Percentiles rank a stretch among this genome's conserved stretches.
phyloP scores from a whole-genome alignment of 23 tunicate genomes.

The Halocynthia roretzi region DNA sequence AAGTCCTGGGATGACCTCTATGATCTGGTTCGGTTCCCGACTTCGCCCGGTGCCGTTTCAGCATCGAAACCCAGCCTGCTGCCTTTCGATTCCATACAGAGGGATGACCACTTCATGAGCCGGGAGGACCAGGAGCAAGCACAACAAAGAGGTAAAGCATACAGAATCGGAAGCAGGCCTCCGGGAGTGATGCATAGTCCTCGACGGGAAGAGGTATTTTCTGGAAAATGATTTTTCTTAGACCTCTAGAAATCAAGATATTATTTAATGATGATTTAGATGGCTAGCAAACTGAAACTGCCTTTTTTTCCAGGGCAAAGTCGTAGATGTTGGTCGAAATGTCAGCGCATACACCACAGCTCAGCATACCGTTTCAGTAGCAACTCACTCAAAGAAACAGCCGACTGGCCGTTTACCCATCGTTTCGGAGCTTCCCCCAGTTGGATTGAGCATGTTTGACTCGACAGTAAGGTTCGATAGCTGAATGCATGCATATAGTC shows the following conservation, averaged over 20 bases:
- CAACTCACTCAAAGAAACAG: constrained; percentile 30
- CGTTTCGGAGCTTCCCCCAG: constrained; percentile 55
- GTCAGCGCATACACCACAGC: constrained; percentile 34
- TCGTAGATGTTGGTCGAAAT: constrained; percentile 32
- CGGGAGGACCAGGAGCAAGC: constrained; percentile 10
- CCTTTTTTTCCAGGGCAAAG: constrained; percentile 25
- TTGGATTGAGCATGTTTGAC: constrained; percentile 52
- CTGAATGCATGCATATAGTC: no score
- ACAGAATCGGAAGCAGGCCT: constrained; percentile 6
- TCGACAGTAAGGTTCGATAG: constrained; percentile 33
- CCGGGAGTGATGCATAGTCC: constrained; percentile 75
- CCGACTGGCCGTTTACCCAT: constrained; percentile 17
- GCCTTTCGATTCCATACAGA: constrained; percentile 80
- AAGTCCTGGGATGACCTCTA: constrained; percentile 92
- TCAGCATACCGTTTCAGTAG: constrained; percentile 31
- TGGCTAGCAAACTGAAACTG: constrained; percentile 1
- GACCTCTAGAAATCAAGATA: background rate
- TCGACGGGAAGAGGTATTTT: constrained; percentile 43
- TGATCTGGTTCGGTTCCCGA: constrained; percentile 89
- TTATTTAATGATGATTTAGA: background rate
- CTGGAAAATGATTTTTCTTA: background rate
- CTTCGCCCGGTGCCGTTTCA: constrained; percentile 27
- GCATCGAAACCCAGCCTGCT: constrained; percentile 25
- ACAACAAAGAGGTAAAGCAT: background rate
- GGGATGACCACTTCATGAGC: constrained; percentile 17